Evolutionary conservation across 2,797 vertebrate species (phyloP).

Genomic region (Potorous gilbertii): DNA sequence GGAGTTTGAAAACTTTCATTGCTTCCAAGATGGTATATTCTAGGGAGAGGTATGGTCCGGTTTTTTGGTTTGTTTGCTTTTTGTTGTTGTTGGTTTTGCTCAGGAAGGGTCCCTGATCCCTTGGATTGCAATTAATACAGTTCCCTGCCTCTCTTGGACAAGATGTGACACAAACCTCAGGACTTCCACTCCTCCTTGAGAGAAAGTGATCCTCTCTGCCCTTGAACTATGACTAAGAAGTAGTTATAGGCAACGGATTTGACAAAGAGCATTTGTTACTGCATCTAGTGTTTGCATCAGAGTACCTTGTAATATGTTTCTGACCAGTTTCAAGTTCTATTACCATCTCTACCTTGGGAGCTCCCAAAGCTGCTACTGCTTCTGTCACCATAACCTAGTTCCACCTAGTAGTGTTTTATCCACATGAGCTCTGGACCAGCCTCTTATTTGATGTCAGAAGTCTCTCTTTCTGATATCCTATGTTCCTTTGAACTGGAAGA

Average conservation of each 20-base stretch:
- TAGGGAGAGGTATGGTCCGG: background rate
- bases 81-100: too few species aligned
- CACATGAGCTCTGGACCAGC: too few species aligned
- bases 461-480: background rate
- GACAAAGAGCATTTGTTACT: background rate
- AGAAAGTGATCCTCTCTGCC: background rate
- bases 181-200: too few species aligned
- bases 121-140: background rate
- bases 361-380: too few species aligned
- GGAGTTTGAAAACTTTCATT: background rate
- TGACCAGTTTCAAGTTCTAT: background rate
- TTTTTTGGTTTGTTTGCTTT: too few species aligned
- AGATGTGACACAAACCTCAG: background rate
- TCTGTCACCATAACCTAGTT: background rate
- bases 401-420: background rate
- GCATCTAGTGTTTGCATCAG: background rate
- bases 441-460: background rate
- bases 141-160: background rate
- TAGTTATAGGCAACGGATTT: background rate
- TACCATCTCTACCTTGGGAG: background rate
- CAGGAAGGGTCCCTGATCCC: too few species aligned
- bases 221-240: background rate
- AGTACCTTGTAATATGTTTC: too few species aligned
- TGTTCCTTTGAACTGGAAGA: background rate
- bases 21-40: background rate